phyloP scores from a whole-genome alignment of 1,140 invertebrate species.

The Brachionus plicatilis region DNA sequence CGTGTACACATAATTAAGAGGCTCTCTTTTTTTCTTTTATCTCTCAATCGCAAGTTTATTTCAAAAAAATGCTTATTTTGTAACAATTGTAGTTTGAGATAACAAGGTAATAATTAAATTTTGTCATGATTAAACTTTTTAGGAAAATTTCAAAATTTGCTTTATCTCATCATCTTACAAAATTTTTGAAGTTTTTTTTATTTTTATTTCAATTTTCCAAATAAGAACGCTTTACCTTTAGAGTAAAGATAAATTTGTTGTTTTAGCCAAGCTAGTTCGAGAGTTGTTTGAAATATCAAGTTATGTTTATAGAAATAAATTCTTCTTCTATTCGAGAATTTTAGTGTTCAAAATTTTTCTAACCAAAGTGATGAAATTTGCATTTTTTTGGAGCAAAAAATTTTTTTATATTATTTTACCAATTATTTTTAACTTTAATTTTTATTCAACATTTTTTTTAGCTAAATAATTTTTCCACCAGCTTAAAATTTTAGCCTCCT shows the following conservation, averaged over 20 bases:
- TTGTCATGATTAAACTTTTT: constrained; percentile 2
- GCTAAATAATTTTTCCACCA: too few relatives aligned
- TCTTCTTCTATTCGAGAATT: neutral
- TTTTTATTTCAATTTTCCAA: neutral
- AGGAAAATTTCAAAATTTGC: neutral
- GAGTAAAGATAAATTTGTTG: neutral
- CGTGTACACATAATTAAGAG: neutral
- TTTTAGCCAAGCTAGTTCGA: neutral
- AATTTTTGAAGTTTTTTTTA: neutral
- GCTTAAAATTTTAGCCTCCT: too few relatives aligned
- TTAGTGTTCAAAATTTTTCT: neutral
- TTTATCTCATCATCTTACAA: neutral
- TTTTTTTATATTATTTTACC: too few relatives aligned
- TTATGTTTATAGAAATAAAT: neutral
- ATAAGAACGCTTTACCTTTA: constrained; percentile 25
- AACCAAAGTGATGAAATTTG: neutral
- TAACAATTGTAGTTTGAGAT: neutral
- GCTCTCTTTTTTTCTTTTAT: neutral
- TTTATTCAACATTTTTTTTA: too few relatives aligned
- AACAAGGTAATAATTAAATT: neutral
- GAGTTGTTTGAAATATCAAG: constrained; percentile 10
- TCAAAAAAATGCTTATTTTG: neutral
- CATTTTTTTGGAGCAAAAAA: too few relatives aligned
- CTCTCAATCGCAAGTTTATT: neutral
- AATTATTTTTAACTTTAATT: too few relatives aligned